Base-by-base conservation (phyloP, 2,797 vertebrate species). In the Podarcis siculus region DNA sequence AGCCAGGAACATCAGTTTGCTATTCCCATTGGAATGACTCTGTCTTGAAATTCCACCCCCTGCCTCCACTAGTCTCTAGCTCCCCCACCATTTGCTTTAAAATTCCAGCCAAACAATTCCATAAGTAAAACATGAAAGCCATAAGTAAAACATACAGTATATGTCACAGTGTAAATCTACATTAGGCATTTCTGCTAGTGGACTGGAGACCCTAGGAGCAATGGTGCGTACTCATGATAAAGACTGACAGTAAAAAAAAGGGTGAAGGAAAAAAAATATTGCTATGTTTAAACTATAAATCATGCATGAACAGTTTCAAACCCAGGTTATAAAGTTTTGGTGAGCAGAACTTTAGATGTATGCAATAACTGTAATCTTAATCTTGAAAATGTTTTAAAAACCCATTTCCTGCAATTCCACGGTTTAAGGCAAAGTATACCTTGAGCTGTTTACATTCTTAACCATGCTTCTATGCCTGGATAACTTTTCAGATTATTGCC, bases 211-310 rank as follows among this genome's bases (percentile, higher is more conserved):
- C 85, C 79, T 83, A 91, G 64, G 72, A 71, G 30, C 45, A 71
- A 64, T 61, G 17, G 19, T 64, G 39, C 82, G 83, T 87, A 78
- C 92, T 92, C 81, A 45, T 89, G 86, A 25, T 67, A 85, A 94
- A 91, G 90, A 78, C 42, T 39, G 88, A 80, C 85, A 84, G 87
- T 91, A 76, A 93, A 90, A 66, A 21, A 86, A 86, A 55, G 79
- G 67, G 86, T 0, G 0, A 89, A 85, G 35, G n/a, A n/a, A 19
- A 86, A 86, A 93, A 94, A 92, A 93, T 90, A 91, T 73, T 27
- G 64, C 37, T 27, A 82, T 83, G 35, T 87, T 89, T 82, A 92
- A 92, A 90, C 8, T 39, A 66, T 5, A 89, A 88, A 85, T 89
- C 1, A 5, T 0, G 69, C 64, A 90, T 86, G 58, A 86, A 94